These are phyloP conservation scores for Halictus ligatus DNA, from an alignment of 2,888 invertebrate species.

Conservation along the genomic window DNA sequence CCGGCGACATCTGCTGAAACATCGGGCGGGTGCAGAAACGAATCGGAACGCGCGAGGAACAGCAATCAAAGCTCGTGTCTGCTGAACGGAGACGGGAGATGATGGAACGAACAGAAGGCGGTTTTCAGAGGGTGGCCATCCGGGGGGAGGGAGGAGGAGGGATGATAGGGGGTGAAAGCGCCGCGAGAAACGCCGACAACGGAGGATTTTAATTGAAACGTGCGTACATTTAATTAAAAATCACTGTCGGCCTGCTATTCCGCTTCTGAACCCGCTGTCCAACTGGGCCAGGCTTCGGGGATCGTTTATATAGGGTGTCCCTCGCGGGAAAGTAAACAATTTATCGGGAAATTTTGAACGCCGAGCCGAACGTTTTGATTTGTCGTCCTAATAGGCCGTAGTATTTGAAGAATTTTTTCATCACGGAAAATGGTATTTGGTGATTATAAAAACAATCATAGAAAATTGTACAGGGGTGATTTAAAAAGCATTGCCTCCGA, in stretches of 20 bases:
- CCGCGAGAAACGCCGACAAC: conserved; percentile 47
- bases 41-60: conserved; percentile 36
- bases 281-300: conserved; percentile 19
- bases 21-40: conserved; percentile 38
- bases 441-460: neutral
- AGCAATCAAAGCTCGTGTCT: conserved; percentile 30
- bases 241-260: conserved; percentile 60
- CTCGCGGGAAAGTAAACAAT: neutral
- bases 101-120: conserved; percentile 18
- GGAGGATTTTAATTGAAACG: conserved; percentile 71
- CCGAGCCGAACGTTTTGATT: neutral
- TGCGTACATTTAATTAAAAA: conserved; percentile 71
- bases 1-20: conserved; percentile 67
- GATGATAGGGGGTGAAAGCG: conserved; percentile 16
- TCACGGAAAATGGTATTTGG: neutral
- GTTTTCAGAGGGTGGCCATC: neutral
- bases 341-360: neutral
- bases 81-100: conserved; percentile 43
- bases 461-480: neutral
- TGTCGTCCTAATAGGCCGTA: neutral
- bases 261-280: conserved; percentile 41
- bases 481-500: neutral
- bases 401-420: neutral
- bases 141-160: neutral
- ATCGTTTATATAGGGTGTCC: conserved; percentile 4